Evolutionary conservation across 2,888 invertebrate genomes (phyloP).

Genomic region (Ophion ventricosus): DNA sequence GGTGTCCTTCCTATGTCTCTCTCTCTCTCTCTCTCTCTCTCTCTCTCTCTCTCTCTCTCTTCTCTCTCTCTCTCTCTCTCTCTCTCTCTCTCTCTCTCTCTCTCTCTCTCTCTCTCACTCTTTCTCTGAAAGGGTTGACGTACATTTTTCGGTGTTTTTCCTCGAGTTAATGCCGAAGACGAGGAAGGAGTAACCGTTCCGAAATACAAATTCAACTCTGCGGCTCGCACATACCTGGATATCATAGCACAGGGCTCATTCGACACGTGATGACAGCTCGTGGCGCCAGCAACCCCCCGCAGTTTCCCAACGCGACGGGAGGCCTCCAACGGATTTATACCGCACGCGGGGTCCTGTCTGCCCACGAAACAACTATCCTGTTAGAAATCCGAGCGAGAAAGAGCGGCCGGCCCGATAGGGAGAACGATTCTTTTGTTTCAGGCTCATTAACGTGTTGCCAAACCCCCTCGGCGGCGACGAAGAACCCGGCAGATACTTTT

Average conservation of each 20-base stretch:
- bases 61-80: neutral
- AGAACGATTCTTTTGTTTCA: slow-evolving; percentile 82
- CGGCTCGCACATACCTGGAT: slow-evolving; percentile 61
- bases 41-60: neutral
- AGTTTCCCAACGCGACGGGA: slow-evolving; percentile 77
- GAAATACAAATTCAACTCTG: neutral
- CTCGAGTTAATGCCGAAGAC: slow-evolving; percentile 10
- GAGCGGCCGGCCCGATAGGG: slow-evolving; percentile 19
- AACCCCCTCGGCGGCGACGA: slow-evolving; percentile 73
- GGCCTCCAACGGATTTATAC: slow-evolving; percentile 66
- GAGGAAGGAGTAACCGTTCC: slow-evolving; percentile 19
- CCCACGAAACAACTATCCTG: slow-evolving; percentile 24
- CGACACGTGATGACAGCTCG: slow-evolving; percentile 83
- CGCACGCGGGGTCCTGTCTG: slow-evolving; percentile 65
- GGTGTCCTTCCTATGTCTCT: slow-evolving; percentile 6
- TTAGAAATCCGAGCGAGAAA: slow-evolving; percentile 34
- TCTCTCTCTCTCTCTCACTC: neutral
- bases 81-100: neutral
- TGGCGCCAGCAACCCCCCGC: slow-evolving; percentile 83
- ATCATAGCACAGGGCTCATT: slow-evolving; percentile 65
- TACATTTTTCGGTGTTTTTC: slow-evolving; percentile 37
- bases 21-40: neutral
- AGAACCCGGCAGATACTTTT: slow-evolving; percentile 24
- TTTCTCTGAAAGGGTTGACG: slow-evolving; percentile 37
- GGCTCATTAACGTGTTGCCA: slow-evolving; percentile 82